Base-by-base conservation (phyloP, 2,888 invertebrate species). In the Volucella zonaria region DNA sequence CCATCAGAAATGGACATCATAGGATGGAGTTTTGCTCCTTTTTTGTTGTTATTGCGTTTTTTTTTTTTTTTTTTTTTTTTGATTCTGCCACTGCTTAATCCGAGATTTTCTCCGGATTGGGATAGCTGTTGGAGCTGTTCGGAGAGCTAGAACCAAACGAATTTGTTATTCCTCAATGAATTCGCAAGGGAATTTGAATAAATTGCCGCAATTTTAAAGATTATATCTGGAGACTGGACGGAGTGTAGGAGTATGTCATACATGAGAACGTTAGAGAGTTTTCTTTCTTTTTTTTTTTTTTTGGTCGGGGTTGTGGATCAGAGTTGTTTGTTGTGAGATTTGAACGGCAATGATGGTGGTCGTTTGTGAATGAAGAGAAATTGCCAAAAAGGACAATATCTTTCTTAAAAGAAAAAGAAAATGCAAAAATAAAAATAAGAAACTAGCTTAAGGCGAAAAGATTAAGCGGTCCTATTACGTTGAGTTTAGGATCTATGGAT, bases 191-290 rank as follows among this genome's bases (percentile, higher is more conserved):
- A 81, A 85, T 85, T 85, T 85, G 64, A 85, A 81, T 85, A 85
- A 76, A 85, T 85, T 76, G 85, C 31, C 14, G 85, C 68, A 76
- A 73, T 81, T 85, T 76, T 77, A 68, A 81, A 85, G 85, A 85
- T 85, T 74, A 68, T 67, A 85, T 85, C 85, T 49, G 15, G 31
- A 47, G 4, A 45, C 40, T 23, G 31, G 14, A 18, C 8, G 58
- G 42, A 18, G 52, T 15, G 15, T 31, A 52, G 67, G 38, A 31
- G 31, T 59, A 14, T 49, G 67, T 10, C 74, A 58, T 58, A 49
- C 49, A 42, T 14, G 56, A 4, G 14, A 38, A 14, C 23, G 42
- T 49, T 11, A 43, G 47, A 11, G 38, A 54, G 54, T 73, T 10
- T 66, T 40, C 9, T 40, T 40, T 40, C 31, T 31, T 66, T 71